Evolutionary conservation across 2,113 vertebrate genomes (phyloP).

Genomic region (Argyrosomus japonicus): DNA sequence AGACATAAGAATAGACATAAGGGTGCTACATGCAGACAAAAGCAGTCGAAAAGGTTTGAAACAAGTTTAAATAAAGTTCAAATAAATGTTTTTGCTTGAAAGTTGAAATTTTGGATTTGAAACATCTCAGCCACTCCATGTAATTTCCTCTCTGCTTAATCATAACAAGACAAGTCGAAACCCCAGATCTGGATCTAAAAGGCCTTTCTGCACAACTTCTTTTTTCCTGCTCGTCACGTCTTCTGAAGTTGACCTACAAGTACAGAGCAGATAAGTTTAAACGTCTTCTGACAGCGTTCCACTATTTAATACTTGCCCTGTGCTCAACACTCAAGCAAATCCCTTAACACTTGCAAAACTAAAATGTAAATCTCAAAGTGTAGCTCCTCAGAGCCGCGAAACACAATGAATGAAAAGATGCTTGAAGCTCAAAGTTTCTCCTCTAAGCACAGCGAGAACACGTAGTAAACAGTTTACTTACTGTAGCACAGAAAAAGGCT

Average conservation of each 20-base stretch:
- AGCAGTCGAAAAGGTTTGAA: neutral
- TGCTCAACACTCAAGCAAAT: neutral
- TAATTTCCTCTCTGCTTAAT: neutral
- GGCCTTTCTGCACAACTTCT: neutral
- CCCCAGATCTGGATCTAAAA: neutral
- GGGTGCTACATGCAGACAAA: constrained; percentile 1
- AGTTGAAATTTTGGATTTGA: neutral
- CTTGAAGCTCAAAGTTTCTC: neutral
- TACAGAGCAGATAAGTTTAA: neutral
- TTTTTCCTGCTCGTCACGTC: neutral
- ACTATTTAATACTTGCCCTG: neutral
- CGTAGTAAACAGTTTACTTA: constrained; percentile 71
- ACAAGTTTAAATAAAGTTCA: neutral
- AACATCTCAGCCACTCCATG: neutral
- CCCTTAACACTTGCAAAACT: constrained; percentile 3
- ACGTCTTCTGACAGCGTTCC: neutral
- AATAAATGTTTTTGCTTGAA: neutral
- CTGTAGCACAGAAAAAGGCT: constrained; percentile 49
- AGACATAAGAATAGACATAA: constrained; percentile 8
- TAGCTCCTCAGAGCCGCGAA: neutral
- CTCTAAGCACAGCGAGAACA: constrained; percentile 10
- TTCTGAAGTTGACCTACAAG: neutral
- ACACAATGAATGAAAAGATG: constrained; percentile 51
- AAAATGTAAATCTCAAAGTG: neutral
- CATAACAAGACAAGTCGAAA: neutral